Evolutionary conservation across 1,140 invertebrate species (phyloP), one percentile per base, ranked within the genome.

Genomic region (Rhyacophila brunnea): DNA sequence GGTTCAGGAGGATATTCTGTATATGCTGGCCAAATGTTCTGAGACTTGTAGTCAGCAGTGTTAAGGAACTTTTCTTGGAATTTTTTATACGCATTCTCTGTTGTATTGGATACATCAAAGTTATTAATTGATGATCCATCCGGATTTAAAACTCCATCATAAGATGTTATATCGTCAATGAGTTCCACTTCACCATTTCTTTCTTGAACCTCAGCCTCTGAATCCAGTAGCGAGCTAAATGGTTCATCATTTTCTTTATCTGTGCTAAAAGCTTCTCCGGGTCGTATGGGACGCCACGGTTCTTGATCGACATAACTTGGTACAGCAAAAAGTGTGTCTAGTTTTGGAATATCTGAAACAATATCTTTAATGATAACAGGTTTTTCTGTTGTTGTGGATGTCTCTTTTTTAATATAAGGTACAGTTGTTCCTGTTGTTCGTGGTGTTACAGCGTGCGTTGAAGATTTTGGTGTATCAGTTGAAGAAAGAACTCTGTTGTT

Each of bases 271-370:
- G 72, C 70, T 67, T 71, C 77, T 71, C 68, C 74, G 71, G 58
- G 46, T 57, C 66, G 75, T 72, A 83, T 82, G 23, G 81, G 81
- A 23, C 76, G 73, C 81, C 81, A 83, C 47, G 80, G 80, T 70
- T 81, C 76, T 67, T 80, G 76, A 66, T 81, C 77, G 50, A 78
- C 70, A 5, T 77, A 74, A 65, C 76, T 72, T 45, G 77, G 74
- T 17, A 79, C 76, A 51, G 75, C 77, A 68, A 78, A 78, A 50
- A 79, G 63, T 42, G 73, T 74, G 64, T 79, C 77, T 20, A 79
- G 74, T 68, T 79, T 78, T 38, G 75, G 78, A 60, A 79, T 69
- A 66, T 79, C 77, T n/a, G 62, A 52, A 32, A 52, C 13, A 32
- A 45, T 52, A 20, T 51, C 52, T 38, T 56, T 28, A 5, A 5